phyloP scores from a whole-genome alignment of 2,797 vertebrate species.

The Pangasius macronema region DNA sequence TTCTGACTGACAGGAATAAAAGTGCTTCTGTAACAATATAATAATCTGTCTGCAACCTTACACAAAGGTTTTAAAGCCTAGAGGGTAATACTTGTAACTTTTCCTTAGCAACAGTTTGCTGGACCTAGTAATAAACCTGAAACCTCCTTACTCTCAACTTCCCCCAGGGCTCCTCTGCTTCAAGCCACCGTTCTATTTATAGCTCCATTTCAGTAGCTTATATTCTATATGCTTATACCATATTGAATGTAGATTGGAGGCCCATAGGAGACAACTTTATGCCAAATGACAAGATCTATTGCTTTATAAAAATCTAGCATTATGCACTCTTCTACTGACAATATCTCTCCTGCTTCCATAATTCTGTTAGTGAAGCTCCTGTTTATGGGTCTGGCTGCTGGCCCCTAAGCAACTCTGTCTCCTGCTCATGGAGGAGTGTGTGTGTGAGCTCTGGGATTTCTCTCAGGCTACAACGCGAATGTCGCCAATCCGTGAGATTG shows the following conservation, averaged over 20 bases:
- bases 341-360: slow-evolving; percentile 42
- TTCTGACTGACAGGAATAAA: background rate
- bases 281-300: slow-evolving; percentile 37
- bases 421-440: slow-evolving; percentile 11
- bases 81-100: background rate
- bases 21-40: background rate
- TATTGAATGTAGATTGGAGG: slow-evolving; percentile 31
- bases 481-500: slow-evolving; percentile 46
- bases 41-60: slow-evolving; percentile 5
- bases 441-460: slow-evolving; percentile 10
- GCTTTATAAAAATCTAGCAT: slow-evolving; percentile 38
- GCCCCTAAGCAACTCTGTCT: slow-evolving; percentile 17
- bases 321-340: slow-evolving; percentile 27
- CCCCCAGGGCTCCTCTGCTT: slow-evolving; percentile 4
- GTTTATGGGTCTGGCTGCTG: slow-evolving; percentile 34
- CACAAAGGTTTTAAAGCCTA: slow-evolving; percentile 3
- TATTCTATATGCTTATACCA: slow-evolving; percentile 12
- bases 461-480: slow-evolving; percentile 31
- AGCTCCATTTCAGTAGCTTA: slow-evolving; percentile 40
- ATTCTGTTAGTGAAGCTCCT: slow-evolving; percentile 38
- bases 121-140: slow-evolving; percentile 36
- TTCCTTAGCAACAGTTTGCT: slow-evolving; percentile 40
- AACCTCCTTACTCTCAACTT: slow-evolving; percentile 8
- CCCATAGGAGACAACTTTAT: slow-evolving; percentile 26
- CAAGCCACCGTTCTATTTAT: slow-evolving; percentile 44